These are phyloP conservation scores for Alsophila aescularia DNA, from an alignment of 2,888 invertebrate species.

Conservation along the genomic window DNA sequence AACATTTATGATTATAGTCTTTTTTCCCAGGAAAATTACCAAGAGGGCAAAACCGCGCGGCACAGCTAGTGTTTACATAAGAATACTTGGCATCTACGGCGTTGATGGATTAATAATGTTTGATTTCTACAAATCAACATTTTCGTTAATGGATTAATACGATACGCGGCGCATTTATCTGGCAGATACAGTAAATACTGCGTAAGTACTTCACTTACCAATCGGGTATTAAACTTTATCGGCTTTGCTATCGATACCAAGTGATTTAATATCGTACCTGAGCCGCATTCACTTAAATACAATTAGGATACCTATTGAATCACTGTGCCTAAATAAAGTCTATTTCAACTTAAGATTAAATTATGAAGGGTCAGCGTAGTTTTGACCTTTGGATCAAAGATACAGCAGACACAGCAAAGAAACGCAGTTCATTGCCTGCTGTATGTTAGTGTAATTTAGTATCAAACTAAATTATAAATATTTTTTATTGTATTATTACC, in stretches of 20 bases:
- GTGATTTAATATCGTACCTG: constrained; percentile 31
- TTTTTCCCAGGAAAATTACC: too few relatives aligned
- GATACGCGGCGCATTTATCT: background rate
- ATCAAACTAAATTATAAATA: too few relatives aligned
- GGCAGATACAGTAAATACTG: constrained; percentile 3
- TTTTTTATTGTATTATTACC: background rate
- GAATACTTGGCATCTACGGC: too few relatives aligned
- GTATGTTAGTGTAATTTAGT: background rate
- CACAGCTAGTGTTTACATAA: too few relatives aligned
- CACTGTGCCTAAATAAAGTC: background rate
- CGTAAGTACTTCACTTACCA: constrained; percentile 15
- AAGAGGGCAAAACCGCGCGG: too few relatives aligned
- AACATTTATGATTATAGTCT: too few relatives aligned
- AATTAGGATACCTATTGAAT: constrained; percentile 13
- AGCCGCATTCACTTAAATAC: constrained; percentile 25
- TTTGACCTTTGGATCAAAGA: background rate
- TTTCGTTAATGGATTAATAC: background rate
- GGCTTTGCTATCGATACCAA: constrained; percentile 32
- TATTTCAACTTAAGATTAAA: background rate
- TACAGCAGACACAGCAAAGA: background rate
- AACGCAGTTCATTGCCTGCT: background rate
- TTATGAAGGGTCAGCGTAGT: background rate
- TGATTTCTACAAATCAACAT: too few relatives aligned
- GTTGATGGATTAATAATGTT: too few relatives aligned
- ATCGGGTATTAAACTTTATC: constrained; percentile 32